Conservation (phyloP, 2,113 vertebrate species). For the Aplodontia rufa region DNA sequence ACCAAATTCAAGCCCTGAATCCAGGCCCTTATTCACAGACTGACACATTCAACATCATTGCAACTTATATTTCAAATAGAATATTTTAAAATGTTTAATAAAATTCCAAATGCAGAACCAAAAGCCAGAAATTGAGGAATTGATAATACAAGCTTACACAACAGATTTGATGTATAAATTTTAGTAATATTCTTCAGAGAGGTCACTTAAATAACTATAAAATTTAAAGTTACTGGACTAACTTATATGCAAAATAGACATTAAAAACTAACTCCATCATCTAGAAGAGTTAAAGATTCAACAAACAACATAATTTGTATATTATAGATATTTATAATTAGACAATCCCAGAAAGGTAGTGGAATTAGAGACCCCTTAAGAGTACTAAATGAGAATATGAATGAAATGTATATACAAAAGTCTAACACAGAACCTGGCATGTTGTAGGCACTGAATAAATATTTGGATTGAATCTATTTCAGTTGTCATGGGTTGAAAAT, state of each 20-base stretch:
- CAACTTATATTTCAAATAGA: background rate
- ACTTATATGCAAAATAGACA: background rate
- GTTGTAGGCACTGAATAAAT: background rate
- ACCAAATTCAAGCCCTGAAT: constrained; percentile 10
- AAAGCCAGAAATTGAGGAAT: background rate
- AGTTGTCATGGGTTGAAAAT: background rate
- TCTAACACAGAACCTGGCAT: background rate
- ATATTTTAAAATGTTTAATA: constrained; percentile 29
- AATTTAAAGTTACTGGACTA: background rate
- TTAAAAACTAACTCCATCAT: background rate
- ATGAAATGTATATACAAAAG: background rate
- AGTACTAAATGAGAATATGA: background rate
- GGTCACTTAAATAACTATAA: background rate
- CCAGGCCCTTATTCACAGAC: background rate
- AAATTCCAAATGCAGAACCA: background rate
- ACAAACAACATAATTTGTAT: background rate
- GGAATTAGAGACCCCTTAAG: background rate
- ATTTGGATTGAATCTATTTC: background rate
- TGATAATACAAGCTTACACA: background rate
- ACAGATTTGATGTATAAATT: background rate
- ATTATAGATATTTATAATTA: background rate
- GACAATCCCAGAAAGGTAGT: background rate
- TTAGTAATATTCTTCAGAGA: constrained; percentile 27
- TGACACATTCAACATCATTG: background rate
- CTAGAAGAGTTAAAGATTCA: background rate